Percentiles rank a stretch among this genome's conserved stretches.
phyloP scores from a whole-genome alignment of 2,113 vertebrate species.

The Hippopotamus amphibius region DNA sequence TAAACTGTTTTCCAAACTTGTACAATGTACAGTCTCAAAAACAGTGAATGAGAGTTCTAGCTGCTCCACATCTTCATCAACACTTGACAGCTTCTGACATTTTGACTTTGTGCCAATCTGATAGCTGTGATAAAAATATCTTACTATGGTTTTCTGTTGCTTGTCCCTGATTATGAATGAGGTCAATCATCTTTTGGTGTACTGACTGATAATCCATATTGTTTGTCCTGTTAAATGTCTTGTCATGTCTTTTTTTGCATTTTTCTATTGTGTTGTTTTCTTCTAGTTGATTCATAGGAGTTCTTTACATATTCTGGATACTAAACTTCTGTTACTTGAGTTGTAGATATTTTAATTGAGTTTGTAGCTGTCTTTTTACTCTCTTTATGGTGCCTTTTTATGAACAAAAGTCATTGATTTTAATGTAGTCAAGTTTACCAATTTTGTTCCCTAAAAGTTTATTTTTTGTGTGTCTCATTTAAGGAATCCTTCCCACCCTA shows the following conservation, averaged over 20 bases:
- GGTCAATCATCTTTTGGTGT: background rate
- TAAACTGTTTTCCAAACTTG: background rate
- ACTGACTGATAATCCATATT: background rate
- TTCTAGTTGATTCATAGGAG: background rate
- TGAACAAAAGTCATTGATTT: background rate
- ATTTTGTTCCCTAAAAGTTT: background rate
- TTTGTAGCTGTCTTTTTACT: background rate
- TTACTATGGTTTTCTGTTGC: background rate
- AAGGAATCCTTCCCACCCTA: background rate
- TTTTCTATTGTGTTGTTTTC: background rate
- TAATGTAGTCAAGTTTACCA: background rate
- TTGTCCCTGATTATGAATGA: background rate
- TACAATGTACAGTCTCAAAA: background rate
- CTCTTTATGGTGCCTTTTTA: background rate
- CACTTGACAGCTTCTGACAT: background rate
- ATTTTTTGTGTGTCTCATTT: background rate
- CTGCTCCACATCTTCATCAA: background rate
- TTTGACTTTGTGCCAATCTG: background rate
- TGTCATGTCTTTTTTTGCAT: background rate
- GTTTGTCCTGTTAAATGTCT: background rate
- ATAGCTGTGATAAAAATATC: background rate
- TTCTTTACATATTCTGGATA: conserved; percentile 15
- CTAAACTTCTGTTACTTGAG: background rate
- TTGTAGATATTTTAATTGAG: background rate
- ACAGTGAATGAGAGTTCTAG: background rate